Evolutionary conservation across 2,888 invertebrate genomes (phyloP).

Genomic region (Nineta flava): DNA sequence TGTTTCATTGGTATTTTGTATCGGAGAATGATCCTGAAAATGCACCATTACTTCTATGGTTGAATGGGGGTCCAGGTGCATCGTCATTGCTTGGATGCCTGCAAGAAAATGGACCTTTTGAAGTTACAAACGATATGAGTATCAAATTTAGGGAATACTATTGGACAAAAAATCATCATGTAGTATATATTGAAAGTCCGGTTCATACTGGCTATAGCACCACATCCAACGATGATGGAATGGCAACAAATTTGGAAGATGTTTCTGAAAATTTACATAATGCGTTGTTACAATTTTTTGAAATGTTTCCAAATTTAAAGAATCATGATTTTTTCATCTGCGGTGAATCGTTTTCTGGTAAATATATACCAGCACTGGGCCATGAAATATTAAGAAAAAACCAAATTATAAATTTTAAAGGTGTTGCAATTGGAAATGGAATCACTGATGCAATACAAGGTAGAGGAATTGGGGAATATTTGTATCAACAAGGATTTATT

Average conservation of each 20-base stretch:
- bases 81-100: constrained; percentile 67
- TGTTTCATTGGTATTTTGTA: not conserved
- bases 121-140: constrained; percentile 28
- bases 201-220: constrained; percentile 89
- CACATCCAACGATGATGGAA: constrained; percentile 58
- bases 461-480: constrained; percentile 55
- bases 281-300: constrained; percentile 67
- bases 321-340: constrained; percentile 68
- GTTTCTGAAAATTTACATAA: constrained; percentile 67
- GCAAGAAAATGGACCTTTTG: constrained; percentile 68
- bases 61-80: constrained; percentile 33
- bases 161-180: constrained; percentile 64
- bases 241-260: constrained; percentile 60
- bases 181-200: constrained; percentile 86
- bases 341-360: constrained; percentile 82
- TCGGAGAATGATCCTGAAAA: not conserved
- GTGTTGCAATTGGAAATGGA: constrained; percentile 65
- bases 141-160: constrained; percentile 47
- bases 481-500: constrained; percentile 60
- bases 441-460: constrained; percentile 61
- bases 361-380: constrained; percentile 60
- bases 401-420: constrained; percentile 48
- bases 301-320: constrained; percentile 61
- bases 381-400: constrained; percentile 23
- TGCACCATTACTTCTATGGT: not conserved